phyloP scores from a whole-genome alignment of 2,888 invertebrate genomes.

The Oligia strigilis region DNA sequence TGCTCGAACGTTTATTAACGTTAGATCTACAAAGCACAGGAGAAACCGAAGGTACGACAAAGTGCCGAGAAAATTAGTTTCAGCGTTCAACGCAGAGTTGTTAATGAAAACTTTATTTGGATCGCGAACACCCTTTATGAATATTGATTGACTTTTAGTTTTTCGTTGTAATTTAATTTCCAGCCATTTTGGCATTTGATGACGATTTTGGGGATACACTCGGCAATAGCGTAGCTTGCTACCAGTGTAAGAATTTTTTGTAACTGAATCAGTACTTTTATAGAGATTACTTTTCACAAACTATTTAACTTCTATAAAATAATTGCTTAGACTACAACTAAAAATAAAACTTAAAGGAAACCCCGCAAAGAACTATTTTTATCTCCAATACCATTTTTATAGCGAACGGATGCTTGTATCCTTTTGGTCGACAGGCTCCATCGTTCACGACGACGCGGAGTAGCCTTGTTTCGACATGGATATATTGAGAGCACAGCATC shows the following conservation, averaged over 20 bases:
- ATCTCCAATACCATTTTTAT: slow-evolving; percentile 52
- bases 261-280: background rate
- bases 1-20: slow-evolving; percentile 67
- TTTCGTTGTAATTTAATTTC: background rate
- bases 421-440: slow-evolving; percentile 43
- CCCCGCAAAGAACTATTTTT: slow-evolving; percentile 20
- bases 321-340: background rate
- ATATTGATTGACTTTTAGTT: slow-evolving; percentile 30
- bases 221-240: background rate
- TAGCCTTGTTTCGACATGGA: slow-evolving; percentile 39
- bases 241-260: background rate
- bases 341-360: slow-evolving; percentile 2
- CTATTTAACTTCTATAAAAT: background rate
- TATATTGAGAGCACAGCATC: slow-evolving; percentile 47
- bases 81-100: background rate
- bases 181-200: too few species aligned
- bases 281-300: background rate
- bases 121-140: slow-evolving; percentile 12
- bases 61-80: slow-evolving; percentile 53
- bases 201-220: too few species aligned
- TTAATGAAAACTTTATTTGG: slow-evolving; percentile 38
- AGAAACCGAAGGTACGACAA: slow-evolving; percentile 42
- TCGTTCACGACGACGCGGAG: slow-evolving; percentile 49
- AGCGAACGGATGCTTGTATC: slow-evolving; percentile 44
- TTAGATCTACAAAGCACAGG: slow-evolving; percentile 43